These are phyloP conservation scores for Anastrepha obliqua DNA, from an alignment of 1,140 invertebrate species.

Conservation along the genomic window DNA sequence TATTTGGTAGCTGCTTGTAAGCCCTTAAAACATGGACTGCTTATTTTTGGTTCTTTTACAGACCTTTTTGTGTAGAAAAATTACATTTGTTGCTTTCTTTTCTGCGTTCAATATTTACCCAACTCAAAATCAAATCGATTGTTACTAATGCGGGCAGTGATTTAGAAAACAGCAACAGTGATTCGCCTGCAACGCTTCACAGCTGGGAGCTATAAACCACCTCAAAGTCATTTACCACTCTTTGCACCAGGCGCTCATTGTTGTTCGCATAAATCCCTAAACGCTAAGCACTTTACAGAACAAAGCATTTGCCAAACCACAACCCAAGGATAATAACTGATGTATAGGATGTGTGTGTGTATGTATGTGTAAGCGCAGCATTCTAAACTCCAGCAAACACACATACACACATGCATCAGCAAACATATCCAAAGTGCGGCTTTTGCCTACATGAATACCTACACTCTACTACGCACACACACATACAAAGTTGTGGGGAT, in stretches of 20 bases:
- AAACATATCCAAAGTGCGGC: not conserved
- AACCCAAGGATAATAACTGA: slow-evolving; percentile 40
- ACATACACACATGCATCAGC: too few species aligned
- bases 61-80: not conserved
- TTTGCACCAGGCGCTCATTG: not conserved
- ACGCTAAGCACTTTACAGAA: slow-evolving; percentile 32
- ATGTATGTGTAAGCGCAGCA: not conserved
- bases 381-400: not conserved
- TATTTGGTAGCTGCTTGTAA: not conserved
- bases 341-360: not conserved
- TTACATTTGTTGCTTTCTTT: not conserved
- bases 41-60: not conserved
- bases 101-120: not conserved
- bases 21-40: too few species aligned
- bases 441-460: not conserved
- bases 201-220: not conserved
- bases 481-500: not conserved
- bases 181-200: not conserved
- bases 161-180: slow-evolving; percentile 55
- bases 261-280: slow-evolving; percentile 17
- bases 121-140: slow-evolving; percentile 56
- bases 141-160: slow-evolving; percentile 58
- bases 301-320: slow-evolving; percentile 48
- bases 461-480: not conserved
- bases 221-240: not conserved